These are phyloP conservation scores for Torymus texanus DNA, from an alignment of 2,888 invertebrate genomes.

Conservation along the genomic window DNA sequence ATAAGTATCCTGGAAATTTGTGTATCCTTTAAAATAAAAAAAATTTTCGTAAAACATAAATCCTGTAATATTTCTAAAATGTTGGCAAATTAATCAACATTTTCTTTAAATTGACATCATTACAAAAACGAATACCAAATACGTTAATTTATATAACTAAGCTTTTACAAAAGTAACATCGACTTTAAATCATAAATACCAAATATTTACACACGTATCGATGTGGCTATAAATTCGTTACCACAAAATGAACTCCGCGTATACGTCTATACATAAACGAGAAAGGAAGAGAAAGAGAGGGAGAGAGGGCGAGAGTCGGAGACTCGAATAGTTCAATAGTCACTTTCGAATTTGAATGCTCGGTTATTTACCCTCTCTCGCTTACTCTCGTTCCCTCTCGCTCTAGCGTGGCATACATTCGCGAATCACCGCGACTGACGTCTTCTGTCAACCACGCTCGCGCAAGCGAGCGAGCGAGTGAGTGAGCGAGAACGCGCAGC, in stretches of 20 bases:
- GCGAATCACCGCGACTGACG: slow-evolving; percentile 68
- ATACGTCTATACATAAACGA: not conserved
- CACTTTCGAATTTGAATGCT: slow-evolving; percentile 66
- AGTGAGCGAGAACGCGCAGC: no score
- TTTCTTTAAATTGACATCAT: no score
- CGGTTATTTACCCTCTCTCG: slow-evolving; percentile 56
- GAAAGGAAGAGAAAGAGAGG: not conserved
- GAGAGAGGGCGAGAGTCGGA: slow-evolving; percentile 38
- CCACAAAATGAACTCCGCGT: not conserved
- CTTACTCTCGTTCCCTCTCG: slow-evolving; percentile 55
- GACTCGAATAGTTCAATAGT: slow-evolving; percentile 66
- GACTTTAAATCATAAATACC: no score
- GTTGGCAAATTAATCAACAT: no score
- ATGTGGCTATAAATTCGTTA: slow-evolving; percentile 13
- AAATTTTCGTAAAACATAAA: no score
- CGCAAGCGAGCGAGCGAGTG: not conserved
- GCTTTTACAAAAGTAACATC: no score
- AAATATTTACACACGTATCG: not conserved
- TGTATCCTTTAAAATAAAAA: no score
- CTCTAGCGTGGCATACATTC: slow-evolving; percentile 71
- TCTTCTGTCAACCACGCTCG: slow-evolving; percentile 65
- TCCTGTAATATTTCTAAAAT: no score
- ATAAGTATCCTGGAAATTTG: no score
- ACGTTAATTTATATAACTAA: no score
- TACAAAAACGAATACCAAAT: no score